Percentiles rank a stretch among this genome's conserved stretches.
These are phyloP conservation scores for Magallana nippona DNA, from an alignment of 2,888 invertebrate species.

Conservation along the genomic window DNA sequence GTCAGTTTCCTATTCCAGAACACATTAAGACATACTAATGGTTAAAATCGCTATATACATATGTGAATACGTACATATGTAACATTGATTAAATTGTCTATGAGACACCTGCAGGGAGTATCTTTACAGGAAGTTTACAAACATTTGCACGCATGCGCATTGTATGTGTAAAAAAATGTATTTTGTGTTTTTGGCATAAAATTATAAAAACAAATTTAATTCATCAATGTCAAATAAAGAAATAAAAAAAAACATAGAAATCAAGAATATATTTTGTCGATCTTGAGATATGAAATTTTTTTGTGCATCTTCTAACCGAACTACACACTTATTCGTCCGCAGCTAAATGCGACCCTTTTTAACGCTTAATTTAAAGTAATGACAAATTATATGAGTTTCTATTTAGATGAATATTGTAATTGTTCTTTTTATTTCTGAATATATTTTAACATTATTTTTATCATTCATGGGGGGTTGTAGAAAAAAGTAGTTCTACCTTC, in stretches of 20 bases:
- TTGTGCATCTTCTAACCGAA: not conserved
- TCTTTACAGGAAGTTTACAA: constrained; percentile 29
- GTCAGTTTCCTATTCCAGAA: no score
- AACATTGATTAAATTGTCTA: not conserved
- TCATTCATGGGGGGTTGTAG: no score
- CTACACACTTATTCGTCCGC: constrained; percentile 1
- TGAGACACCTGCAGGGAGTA: constrained; percentile 22
- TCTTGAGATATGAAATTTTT: not conserved
- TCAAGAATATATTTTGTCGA: not conserved
- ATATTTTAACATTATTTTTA: no score
- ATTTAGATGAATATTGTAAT: no score
- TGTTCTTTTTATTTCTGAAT: no score
- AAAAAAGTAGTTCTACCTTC: constrained; percentile 42
- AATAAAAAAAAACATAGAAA: not conserved
- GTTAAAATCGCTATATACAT: no score
- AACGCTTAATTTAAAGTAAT: not conserved
- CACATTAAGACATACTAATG: no score
- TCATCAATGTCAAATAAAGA: not conserved
- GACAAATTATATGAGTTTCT: no score
- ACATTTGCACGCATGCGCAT: not conserved
- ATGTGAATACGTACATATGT: no score
- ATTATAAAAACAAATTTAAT: not conserved
- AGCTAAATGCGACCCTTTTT: no score
- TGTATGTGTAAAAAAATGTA: not conserved
- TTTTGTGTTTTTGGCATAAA: not conserved